Conservation (phyloP, 1,140 invertebrate species). For the Hypsibius dujardini region DNA sequence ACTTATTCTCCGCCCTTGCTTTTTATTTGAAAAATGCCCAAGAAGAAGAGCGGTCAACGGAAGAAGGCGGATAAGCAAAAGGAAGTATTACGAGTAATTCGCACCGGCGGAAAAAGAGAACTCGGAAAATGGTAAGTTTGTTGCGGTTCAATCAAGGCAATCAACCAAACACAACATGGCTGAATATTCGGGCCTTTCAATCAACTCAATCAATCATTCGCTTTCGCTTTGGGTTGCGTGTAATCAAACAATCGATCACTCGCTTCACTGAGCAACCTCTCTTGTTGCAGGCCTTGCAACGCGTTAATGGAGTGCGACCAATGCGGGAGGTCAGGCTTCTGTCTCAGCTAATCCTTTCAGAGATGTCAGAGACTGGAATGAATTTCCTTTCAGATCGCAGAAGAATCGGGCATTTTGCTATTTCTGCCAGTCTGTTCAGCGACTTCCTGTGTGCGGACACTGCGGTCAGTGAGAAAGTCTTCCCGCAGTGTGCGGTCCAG, state of each 20-base stretch:
- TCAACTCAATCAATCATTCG: too few species aligned
- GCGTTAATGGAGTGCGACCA: slow-evolving; percentile 47
- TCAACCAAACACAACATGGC: slow-evolving; percentile 16
- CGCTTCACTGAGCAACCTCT: too few species aligned
- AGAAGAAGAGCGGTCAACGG: slow-evolving; percentile 88
- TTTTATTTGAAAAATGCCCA: slow-evolving; percentile 64
- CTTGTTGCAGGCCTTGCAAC: too few species aligned
- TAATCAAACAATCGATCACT: too few species aligned
- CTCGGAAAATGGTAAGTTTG: slow-evolving; percentile 23
- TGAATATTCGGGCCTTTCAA: too few species aligned
- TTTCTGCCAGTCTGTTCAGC: slow-evolving; percentile 69
- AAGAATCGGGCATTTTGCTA: slow-evolving; percentile 90
- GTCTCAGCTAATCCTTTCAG: too few species aligned
- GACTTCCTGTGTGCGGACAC: slow-evolving; percentile 71
- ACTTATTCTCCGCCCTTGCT: too few species aligned
- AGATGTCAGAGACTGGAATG: too few species aligned
- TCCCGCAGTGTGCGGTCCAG: too few species aligned
- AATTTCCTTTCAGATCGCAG: slow-evolving; percentile 36
- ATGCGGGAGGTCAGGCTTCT: slow-evolving; percentile 38
- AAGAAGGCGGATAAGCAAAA: slow-evolving; percentile 91
- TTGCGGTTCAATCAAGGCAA: slow-evolving; percentile 23
- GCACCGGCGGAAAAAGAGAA: slow-evolving; percentile 36
- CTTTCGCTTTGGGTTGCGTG: too few species aligned
- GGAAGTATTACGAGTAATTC: slow-evolving; percentile 70
- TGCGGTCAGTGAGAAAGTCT: slow-evolving; percentile 41